Percentiles rank a stretch among this genome's conserved stretches.
Evolutionary conservation across 2,797 vertebrate species (phyloP).

Genomic region (Bradypus variegatus): DNA sequence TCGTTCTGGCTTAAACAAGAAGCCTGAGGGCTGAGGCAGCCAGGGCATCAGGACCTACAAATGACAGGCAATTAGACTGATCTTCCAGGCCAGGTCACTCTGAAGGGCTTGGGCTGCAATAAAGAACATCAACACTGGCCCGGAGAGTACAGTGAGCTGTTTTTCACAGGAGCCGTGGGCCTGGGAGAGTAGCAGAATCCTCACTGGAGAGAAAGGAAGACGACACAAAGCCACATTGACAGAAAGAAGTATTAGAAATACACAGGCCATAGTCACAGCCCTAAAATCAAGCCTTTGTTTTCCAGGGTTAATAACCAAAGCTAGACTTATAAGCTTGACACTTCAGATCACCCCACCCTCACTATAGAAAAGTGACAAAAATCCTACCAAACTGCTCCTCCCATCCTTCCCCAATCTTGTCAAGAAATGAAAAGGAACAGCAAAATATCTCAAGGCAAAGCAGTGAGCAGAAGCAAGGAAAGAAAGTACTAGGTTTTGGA

Average conservation of each 20-base stretch:
- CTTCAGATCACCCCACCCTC: conserved; percentile 23
- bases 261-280: conserved; percentile 19
- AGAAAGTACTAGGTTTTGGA: neutral
- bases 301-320: conserved; percentile 1
- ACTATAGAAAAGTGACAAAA: conserved; percentile 19
- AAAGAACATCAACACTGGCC: conserved; percentile 13
- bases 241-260: conserved; percentile 42
- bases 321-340: neutral
- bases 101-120: neutral
- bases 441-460: conserved; percentile 52
- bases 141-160: neutral
- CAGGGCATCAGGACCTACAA: neutral
- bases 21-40: neutral
- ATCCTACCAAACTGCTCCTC: neutral
- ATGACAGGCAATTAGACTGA: neutral
- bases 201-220: conserved; percentile 34
- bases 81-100: conserved; percentile 2
- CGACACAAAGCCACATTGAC: conserved; percentile 45
- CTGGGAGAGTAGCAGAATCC: conserved; percentile 9
- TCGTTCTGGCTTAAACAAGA: conserved; percentile 28
- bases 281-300: conserved; percentile 10
- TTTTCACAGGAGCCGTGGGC: neutral
- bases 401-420: neutral
- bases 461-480: conserved; percentile 24
- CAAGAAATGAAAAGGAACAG: conserved; percentile 43